phyloP scores from a whole-genome alignment of 2,797 vertebrate species.

The Sebastes steindachneri region DNA sequence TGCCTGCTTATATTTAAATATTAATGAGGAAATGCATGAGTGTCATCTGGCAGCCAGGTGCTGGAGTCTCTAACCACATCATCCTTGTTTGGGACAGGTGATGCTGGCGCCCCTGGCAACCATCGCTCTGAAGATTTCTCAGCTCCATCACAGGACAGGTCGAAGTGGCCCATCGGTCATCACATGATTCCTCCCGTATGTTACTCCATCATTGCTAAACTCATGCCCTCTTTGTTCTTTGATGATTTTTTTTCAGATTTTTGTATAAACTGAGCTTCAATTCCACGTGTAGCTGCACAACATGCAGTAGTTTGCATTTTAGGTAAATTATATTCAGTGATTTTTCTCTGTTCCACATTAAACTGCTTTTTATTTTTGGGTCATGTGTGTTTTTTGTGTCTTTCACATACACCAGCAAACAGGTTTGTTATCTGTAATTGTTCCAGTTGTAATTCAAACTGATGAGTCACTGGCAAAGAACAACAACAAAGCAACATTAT shows the following conservation, averaged over 20 bases:
- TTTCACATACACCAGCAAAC: background rate
- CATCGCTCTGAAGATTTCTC: slow-evolving; percentile 93
- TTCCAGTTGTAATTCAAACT: background rate
- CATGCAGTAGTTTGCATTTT: slow-evolving; percentile 24
- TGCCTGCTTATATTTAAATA: background rate
- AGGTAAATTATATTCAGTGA: slow-evolving; percentile 8
- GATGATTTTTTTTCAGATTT: slow-evolving; percentile 6
- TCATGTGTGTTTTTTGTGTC: background rate
- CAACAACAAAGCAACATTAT: background rate
- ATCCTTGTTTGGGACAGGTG: slow-evolving; percentile 80
- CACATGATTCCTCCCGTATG: slow-evolving; percentile 80
- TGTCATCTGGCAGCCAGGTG: background rate
- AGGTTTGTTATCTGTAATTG: background rate
- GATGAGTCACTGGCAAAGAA: background rate
- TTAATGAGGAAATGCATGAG: background rate
- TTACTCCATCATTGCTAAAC: background rate
- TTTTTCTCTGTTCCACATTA: slow-evolving; percentile 46
- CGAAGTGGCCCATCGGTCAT: slow-evolving; percentile 91
- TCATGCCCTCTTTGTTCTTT: background rate
- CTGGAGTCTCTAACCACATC: slow-evolving; percentile 2
- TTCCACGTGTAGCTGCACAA: slow-evolving; percentile 21
- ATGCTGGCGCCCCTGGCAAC: slow-evolving; percentile 92
- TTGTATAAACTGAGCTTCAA: slow-evolving; percentile 49
- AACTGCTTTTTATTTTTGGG: slow-evolving; percentile 61
- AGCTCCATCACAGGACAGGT: slow-evolving; percentile 90